Evolutionary conservation across 2,113 vertebrate genomes (phyloP).

Genomic region (Phrynosoma platyrhinos): DNA sequence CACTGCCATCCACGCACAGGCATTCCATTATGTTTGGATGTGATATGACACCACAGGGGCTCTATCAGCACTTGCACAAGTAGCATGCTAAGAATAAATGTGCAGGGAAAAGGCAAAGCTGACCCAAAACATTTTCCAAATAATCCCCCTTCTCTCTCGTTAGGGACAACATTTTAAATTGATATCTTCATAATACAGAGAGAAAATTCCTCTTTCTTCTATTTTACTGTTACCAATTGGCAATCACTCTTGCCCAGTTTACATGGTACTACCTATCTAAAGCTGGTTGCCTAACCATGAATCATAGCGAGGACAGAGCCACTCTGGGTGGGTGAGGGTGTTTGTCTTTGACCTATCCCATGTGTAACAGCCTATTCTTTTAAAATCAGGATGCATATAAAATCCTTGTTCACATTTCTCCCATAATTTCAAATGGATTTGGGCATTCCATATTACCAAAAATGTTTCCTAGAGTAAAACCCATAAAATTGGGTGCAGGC

Average conservation of each 20-base stretch:
- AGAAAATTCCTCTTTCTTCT: background rate
- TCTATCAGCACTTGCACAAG: background rate
- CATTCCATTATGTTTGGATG: background rate
- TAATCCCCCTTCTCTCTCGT: background rate
- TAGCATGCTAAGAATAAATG: background rate
- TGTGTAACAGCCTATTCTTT: background rate
- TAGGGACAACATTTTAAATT: no score
- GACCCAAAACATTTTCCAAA: background rate
- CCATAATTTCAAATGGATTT: background rate
- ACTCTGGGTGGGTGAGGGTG: background rate
- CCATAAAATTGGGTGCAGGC: background rate
- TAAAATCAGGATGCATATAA: background rate
- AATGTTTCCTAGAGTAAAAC: background rate
- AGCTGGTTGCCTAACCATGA: background rate
- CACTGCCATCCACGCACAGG: background rate
- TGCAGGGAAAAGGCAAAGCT: background rate
- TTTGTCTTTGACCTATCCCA: background rate
- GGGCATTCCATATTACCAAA: background rate
- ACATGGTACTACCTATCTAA: background rate
- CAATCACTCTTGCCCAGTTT: no score
- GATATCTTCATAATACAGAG: background rate
- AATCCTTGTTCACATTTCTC: background rate
- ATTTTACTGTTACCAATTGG: no score
- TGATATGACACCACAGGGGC: background rate
- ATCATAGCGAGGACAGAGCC: no score